A percentile compares a stretch with the other conserved stretches of the same genome.
These are phyloP conservation scores for Stichopus chloronotus DNA, from an alignment of 35 echinoderm and acorn worm genomes.

Conservation along the genomic window DNA sequence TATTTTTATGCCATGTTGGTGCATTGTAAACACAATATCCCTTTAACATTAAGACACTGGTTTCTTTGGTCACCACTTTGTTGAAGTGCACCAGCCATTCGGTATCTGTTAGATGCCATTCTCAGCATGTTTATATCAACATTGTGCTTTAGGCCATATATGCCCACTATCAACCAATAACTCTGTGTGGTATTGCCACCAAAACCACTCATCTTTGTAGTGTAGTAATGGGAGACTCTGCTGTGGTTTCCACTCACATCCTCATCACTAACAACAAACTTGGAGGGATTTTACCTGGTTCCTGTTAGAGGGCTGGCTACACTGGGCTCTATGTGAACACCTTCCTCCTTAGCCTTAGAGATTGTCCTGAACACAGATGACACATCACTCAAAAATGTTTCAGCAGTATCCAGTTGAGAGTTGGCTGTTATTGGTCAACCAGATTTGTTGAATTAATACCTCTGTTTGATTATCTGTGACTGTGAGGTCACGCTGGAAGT, in stretches of 20 bases:
- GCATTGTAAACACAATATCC: too few relatives aligned
- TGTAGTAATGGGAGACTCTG: background rate
- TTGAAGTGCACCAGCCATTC: too few relatives aligned
- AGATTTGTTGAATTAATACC: background rate
- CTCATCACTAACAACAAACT: slow-evolving; percentile 11
- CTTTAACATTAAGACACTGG: too few relatives aligned
- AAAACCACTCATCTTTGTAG: background rate
- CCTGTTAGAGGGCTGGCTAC: background rate
- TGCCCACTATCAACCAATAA: too few relatives aligned
- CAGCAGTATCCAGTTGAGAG: background rate
- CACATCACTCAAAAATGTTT: slow-evolving; percentile 41
- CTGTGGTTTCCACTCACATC: slow-evolving; percentile 3
- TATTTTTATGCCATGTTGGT: too few relatives aligned
- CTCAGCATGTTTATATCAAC: too few relatives aligned
- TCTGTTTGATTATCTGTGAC: slow-evolving; percentile 18
- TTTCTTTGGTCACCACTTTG: too few relatives aligned
- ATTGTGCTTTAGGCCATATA: too few relatives aligned
- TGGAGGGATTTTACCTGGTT: background rate
- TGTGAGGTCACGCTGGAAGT: background rate
- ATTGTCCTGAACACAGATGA: background rate
- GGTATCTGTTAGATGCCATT: too few relatives aligned
- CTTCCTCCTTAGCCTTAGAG: background rate
- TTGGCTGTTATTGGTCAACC: slow-evolving; percentile 18
- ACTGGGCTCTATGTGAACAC: background rate
- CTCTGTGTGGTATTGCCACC: background rate